Evolutionary conservation across 2,113 vertebrate species (phyloP).

Genomic region (Lophotis ruficrista): DNA sequence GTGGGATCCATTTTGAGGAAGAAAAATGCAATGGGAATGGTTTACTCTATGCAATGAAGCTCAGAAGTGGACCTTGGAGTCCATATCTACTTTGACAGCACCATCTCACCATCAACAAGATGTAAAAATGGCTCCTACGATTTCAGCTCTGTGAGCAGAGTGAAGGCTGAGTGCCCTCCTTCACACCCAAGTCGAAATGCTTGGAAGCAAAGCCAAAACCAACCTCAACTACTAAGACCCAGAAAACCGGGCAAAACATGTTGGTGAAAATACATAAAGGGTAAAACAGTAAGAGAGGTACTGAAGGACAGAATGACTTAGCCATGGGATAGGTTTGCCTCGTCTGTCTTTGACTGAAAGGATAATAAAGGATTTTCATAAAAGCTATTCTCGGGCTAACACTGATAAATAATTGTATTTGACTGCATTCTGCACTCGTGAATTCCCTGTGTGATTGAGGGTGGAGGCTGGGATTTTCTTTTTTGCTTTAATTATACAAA

Average conservation of each 20-base stretch:
- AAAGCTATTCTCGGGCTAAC: not conserved
- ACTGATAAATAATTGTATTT: conserved; percentile 2
- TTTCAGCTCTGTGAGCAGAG: not conserved
- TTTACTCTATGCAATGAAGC: not conserved
- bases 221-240: not conserved
- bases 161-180: not conserved
- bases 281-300: not conserved
- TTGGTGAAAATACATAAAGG: not conserved
- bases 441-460: not conserved
- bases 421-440: not conserved
- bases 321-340: not conserved
- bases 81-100: not conserved
- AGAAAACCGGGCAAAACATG: not conserved
- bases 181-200: not conserved
- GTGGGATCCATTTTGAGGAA: not conserved
- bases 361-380: not conserved
- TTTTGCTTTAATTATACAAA: conserved; percentile 36
- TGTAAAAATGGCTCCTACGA: not conserved
- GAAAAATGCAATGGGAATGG: not conserved
- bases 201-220: not conserved
- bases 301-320: not conserved
- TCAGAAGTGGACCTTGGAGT: not conserved
- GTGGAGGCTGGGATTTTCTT: not conserved
- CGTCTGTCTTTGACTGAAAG: not conserved
- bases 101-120: not conserved